These are phyloP conservation scores for Halocaridina rubra DNA, from an alignment of 2,888 invertebrate species.

Conservation along the genomic window DNA sequence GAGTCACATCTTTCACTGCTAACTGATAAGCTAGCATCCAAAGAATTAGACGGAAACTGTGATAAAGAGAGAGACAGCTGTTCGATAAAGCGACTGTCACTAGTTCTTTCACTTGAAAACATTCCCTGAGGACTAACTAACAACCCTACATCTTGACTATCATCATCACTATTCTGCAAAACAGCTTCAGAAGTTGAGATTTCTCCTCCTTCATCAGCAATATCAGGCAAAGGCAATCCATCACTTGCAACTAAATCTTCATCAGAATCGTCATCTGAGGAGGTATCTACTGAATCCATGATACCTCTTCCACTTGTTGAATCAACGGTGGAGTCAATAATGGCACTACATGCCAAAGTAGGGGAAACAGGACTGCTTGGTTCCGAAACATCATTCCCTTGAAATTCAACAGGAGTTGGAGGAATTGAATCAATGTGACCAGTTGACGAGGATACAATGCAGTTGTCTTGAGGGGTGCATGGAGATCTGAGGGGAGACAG, in stretches of 20 bases:
- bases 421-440: slow-evolving; percentile 61
- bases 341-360: slow-evolving; percentile 48
- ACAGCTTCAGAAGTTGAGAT: slow-evolving; percentile 48
- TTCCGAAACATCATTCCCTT: slow-evolving; percentile 55
- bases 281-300: not conserved
- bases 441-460: slow-evolving; percentile 64
- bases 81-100: slow-evolving; percentile 31
- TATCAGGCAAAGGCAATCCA: slow-evolving; percentile 24
- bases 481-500: slow-evolving; percentile 39
- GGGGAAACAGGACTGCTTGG: slow-evolving; percentile 44
- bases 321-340: slow-evolving; percentile 65
- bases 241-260: not conserved
- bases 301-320: slow-evolving; percentile 62
- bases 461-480: slow-evolving; percentile 59
- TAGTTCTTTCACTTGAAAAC: slow-evolving; percentile 34
- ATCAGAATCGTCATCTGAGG: slow-evolving; percentile 28
- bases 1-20: slow-evolving; percentile 1
- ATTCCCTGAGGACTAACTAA: slow-evolving; percentile 46
- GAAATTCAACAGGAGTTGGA: slow-evolving; percentile 56
- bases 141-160: slow-evolving; percentile 40
- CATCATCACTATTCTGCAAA: slow-evolving; percentile 46
- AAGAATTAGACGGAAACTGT: slow-evolving; percentile 15
- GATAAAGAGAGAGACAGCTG: slow-evolving; percentile 38
- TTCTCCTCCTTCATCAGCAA: slow-evolving; percentile 36
- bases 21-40: slow-evolving; percentile 24